A percentile compares a stretch with the other conserved stretches of the same genome.
Conservation (phyloP, 2,888 invertebrate genomes). For the Gymnoscelis rufifasciata region DNA sequence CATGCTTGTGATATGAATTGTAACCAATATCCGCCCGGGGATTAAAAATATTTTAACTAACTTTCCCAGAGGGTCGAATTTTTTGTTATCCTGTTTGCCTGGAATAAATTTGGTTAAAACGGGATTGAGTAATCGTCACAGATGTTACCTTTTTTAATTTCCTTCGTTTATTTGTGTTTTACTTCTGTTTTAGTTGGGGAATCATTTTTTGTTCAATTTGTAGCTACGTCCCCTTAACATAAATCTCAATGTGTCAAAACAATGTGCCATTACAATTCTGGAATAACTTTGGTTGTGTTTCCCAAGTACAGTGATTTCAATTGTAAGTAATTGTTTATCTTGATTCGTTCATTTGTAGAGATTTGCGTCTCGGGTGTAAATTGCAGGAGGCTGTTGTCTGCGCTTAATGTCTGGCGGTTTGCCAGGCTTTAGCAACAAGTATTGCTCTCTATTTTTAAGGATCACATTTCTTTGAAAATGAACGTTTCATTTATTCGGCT, state of each 20-base stretch:
- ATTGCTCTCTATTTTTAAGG: conserved; percentile 24
- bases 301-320: neutral
- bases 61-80: conserved; percentile 53
- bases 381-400: conserved; percentile 46
- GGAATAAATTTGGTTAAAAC: conserved; percentile 45
- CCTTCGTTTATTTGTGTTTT: conserved; percentile 44
- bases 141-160: conserved; percentile 61
- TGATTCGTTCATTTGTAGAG: conserved; percentile 26
- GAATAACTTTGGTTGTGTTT: neutral
- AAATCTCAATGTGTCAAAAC: conserved; percentile 10
- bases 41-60: conserved; percentile 46
- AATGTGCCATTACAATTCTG: neutral
- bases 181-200: conserved; percentile 15
- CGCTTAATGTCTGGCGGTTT: conserved; percentile 46
- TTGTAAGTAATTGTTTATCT: conserved; percentile 6
- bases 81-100: conserved; percentile 62
- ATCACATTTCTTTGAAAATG: conserved; percentile 24
- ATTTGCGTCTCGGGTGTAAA: conserved; percentile 36
- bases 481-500: neutral
- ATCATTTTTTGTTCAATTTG: conserved; percentile 16
- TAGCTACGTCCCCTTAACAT: conserved; percentile 3
- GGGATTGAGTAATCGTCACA: conserved; percentile 47
- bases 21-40: conserved; percentile 48
- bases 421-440: conserved; percentile 49
- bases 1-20: conserved; percentile 48